Conservation (phyloP, 2,113 vertebrate species). For the Ahaetulla prasina region DNA sequence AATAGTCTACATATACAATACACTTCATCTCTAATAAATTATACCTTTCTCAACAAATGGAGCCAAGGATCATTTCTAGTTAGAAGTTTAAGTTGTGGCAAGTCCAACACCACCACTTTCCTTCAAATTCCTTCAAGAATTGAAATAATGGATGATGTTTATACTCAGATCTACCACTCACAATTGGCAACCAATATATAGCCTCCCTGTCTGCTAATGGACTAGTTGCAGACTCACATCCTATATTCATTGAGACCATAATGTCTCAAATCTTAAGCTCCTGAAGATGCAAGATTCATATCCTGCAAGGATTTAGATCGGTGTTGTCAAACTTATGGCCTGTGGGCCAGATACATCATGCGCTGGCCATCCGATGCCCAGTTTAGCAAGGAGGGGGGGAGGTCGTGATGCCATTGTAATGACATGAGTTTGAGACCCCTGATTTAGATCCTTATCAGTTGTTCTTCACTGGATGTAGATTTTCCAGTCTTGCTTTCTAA, state of each 20-base stretch:
- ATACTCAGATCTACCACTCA: not conserved
- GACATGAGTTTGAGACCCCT: too few relatives aligned
- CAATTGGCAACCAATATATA: not conserved
- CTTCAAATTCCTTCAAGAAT: not conserved
- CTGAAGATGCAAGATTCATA: not conserved
- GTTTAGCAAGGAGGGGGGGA: too few relatives aligned
- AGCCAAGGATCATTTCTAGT: too few relatives aligned
- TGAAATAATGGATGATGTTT: not conserved
- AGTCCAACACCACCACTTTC: not conserved
- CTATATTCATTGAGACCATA: not conserved
- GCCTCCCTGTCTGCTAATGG: not conserved
- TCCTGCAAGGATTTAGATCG: not conserved
- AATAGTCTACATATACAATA: too few relatives aligned
- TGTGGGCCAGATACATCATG: too few relatives aligned
- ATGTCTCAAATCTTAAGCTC: not conserved
- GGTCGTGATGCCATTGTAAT: too few relatives aligned
- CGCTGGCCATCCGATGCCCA: too few relatives aligned
- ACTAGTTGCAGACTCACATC: not conserved
- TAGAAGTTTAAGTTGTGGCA: too few relatives aligned
- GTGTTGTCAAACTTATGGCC: too few relatives aligned
- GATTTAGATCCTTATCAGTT: not conserved
- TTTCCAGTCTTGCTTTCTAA: not conserved
- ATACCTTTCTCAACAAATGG: too few relatives aligned
- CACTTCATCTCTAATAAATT: too few relatives aligned
- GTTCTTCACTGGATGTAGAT: not conserved